Percentiles rank a stretch among this genome's conserved stretches.
phyloP scores from a whole-genome alignment of 2,113 vertebrate species.

The Solenodon paradoxus region DNA sequence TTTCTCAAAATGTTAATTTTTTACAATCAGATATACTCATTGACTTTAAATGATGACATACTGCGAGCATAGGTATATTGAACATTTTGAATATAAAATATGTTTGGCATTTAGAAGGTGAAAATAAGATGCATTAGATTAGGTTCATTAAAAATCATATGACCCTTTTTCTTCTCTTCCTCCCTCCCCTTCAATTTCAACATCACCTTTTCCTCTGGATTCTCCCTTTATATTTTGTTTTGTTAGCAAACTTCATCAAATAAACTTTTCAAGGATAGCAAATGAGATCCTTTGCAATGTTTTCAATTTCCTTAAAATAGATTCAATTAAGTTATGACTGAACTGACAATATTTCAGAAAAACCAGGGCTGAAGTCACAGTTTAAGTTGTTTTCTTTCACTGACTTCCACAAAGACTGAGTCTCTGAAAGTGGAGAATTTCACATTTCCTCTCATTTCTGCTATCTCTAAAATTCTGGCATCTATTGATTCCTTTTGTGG shows the following conservation, averaged over 20 bases:
- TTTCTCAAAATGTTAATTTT: background rate
- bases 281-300: no score
- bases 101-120: background rate
- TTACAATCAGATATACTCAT: background rate
- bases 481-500: background rate
- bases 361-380: rapidly evolving
- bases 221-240: background rate
- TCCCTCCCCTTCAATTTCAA: rapidly evolving
- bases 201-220: background rate
- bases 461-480: background rate
- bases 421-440: rapidly evolving
- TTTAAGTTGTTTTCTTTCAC: rapidly evolving
- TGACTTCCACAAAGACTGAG: rapidly evolving
- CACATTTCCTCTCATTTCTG: background rate
- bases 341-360: background rate
- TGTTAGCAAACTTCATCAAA: background rate
- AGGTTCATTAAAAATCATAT: background rate
- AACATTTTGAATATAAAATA: background rate
- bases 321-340: background rate
- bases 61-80: background rate
- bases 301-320: background rate
- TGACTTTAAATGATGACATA: background rate
- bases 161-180: no score
- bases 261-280: background rate
- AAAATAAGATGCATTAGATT: background rate